Evolutionary conservation across 1,140 invertebrate genomes (phyloP).

Genomic region (Diuraphis noxia): DNA sequence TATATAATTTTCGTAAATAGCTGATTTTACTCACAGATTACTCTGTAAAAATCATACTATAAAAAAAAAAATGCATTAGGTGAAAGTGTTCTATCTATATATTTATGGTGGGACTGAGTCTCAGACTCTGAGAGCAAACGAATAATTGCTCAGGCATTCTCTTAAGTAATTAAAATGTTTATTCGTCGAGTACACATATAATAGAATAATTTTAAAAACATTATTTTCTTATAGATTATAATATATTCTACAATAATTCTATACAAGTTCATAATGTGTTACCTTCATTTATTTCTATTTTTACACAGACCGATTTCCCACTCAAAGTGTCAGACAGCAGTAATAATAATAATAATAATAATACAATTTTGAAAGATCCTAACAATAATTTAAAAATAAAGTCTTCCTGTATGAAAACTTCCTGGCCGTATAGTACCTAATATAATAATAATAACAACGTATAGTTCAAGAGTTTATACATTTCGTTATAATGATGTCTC

Average conservation of each 20-base stretch:
- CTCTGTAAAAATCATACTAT: no score
- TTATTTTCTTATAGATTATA: not conserved
- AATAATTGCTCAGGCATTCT: no score
- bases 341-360: not conserved
- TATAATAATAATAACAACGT: not conserved
- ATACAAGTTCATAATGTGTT: not conserved
- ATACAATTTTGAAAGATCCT: not conserved
- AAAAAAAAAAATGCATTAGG: no score
- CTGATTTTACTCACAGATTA: no score
- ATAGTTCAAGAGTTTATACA: not conserved
- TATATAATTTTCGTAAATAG: no score
- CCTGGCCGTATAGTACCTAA: not conserved
- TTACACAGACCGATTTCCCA: not conserved
- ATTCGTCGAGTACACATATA: not conserved
- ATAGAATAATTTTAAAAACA: no score
- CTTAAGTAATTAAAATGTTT: no score
- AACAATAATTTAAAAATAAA: not conserved
- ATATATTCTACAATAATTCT: not conserved
- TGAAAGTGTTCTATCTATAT: no score
- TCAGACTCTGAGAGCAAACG: no score
- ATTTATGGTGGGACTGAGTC: no score
- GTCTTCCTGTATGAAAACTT: not conserved
- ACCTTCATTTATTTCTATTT: not conserved
- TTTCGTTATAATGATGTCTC: not conserved
- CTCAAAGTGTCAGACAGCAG: not conserved